These are phyloP conservation scores for Sceliomorpha sp. DNA, from an alignment of 2,888 invertebrate species.

Conservation along the genomic window DNA sequence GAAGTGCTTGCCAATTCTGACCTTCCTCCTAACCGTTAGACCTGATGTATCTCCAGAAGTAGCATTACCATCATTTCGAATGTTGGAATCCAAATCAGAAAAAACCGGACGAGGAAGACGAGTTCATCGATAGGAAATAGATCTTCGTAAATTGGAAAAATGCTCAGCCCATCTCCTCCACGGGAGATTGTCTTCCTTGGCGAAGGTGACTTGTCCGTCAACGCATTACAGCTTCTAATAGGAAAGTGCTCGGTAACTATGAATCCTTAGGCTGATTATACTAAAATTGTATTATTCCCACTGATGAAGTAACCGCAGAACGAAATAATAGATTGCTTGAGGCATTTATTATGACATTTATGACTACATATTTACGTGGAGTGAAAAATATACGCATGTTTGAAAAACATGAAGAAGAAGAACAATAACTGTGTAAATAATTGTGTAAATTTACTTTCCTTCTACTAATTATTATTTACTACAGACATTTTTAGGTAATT, in stretches of 20 bases:
- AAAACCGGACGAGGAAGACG: slow-evolving; percentile 52
- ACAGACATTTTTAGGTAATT: too few relatives aligned
- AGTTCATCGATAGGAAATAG: slow-evolving; percentile 77
- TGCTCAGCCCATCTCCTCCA: slow-evolving; percentile 76
- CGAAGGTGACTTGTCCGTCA: slow-evolving; percentile 49
- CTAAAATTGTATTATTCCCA: slow-evolving; percentile 78
- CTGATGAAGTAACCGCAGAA: slow-evolving; percentile 50
- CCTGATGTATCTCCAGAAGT: slow-evolving; percentile 56
- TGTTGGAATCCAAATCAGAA: slow-evolving; percentile 37
- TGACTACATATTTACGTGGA: too few relatives aligned
- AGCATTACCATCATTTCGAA: slow-evolving; percentile 45
- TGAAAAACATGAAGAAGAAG: too few relatives aligned
- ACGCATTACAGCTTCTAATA: slow-evolving; percentile 48
- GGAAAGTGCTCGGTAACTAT: slow-evolving; percentile 71
- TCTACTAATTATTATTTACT: too few relatives aligned
- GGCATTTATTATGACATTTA: slow-evolving; percentile 38
- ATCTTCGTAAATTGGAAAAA: slow-evolving; percentile 69
- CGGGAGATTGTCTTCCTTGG: slow-evolving; percentile 79
- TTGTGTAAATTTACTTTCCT: too few relatives aligned
- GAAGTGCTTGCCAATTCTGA: slow-evolving; percentile 53
- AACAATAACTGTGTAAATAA: too few relatives aligned
- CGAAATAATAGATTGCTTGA: slow-evolving; percentile 29
- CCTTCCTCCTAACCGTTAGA: slow-evolving; percentile 47
- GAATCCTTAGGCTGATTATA: slow-evolving; percentile 77
- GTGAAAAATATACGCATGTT: too few relatives aligned